A percentile compares a stretch with the other conserved stretches of the same genome.
phyloP scores from a whole-genome alignment of 2,888 invertebrate species.

The Graphium colonna region DNA sequence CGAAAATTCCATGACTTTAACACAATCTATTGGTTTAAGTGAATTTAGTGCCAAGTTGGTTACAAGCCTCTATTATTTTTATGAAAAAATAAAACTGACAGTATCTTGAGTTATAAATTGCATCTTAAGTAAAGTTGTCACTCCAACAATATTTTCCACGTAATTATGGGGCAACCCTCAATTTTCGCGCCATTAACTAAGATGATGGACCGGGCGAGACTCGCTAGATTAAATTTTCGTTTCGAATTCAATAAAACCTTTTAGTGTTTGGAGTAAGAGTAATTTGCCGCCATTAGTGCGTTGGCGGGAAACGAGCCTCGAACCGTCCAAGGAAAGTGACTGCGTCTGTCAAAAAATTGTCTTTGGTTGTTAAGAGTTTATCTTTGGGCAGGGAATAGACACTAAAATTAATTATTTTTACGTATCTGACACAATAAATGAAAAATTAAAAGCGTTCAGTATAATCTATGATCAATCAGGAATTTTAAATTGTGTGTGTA shows the following conservation, averaged over 20 bases:
- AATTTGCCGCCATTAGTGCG: slow-evolving; percentile 1
- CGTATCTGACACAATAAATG: too few relatives aligned
- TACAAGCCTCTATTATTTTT: too few relatives aligned
- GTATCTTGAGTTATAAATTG: neutral
- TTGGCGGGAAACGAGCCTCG: neutral
- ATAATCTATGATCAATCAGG: too few relatives aligned
- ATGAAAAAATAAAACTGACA: too few relatives aligned
- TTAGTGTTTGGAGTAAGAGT: slow-evolving; percentile 2
- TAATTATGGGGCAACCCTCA: slow-evolving; percentile 36
- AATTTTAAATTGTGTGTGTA: too few relatives aligned
- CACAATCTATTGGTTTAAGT: too few relatives aligned
- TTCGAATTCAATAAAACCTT: slow-evolving; percentile 20
- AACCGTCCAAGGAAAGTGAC: neutral
- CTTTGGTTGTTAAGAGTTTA: neutral
- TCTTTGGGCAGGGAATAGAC: too few relatives aligned
- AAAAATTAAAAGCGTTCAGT: too few relatives aligned
- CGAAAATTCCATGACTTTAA: too few relatives aligned
- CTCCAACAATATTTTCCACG: slow-evolving; percentile 16
- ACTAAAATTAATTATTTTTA: too few relatives aligned
- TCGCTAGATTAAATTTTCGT: slow-evolving; percentile 19
- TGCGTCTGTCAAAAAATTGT: neutral
- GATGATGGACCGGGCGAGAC: slow-evolving; percentile 37
- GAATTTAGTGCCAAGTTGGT: too few relatives aligned
- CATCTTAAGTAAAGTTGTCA: neutral
- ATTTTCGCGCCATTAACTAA: slow-evolving; percentile 45